These are phyloP conservation scores for Trissonchulus sp. DNA, from an alignment of 2,888 invertebrate species.

Conservation along the genomic window DNA sequence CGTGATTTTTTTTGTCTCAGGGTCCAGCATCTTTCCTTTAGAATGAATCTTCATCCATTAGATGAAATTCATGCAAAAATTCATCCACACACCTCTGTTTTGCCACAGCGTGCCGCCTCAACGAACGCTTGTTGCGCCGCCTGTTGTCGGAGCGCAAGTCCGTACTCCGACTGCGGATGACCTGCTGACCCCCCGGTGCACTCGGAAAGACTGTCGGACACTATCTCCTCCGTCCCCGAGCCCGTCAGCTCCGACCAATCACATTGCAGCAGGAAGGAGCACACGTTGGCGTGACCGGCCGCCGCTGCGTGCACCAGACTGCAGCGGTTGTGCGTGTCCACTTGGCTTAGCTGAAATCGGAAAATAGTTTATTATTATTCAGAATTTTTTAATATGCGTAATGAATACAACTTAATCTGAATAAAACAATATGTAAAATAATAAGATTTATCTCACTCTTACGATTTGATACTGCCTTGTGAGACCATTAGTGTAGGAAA, in stretches of 20 bases:
- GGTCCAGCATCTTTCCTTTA: no score
- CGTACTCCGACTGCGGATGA: slow-evolving; percentile 15
- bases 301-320: slow-evolving; percentile 83
- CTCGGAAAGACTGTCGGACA: not conserved
- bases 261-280: slow-evolving; percentile 78
- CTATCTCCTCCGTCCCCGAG: not conserved
- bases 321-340: slow-evolving; percentile 57
- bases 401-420: no score
- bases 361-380: not conserved
- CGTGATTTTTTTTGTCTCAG: no score
- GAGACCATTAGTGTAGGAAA: no score
- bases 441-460: no score
- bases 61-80: no score
- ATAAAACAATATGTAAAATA: no score
- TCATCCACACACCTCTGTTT: slow-evolving; percentile 66
- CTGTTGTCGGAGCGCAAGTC: slow-evolving; percentile 48
- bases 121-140: slow-evolving; percentile 81
- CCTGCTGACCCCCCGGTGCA: not conserved
- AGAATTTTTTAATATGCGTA: no score
- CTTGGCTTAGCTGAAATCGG: slow-evolving; percentile 51
- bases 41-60: no score
- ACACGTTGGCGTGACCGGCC: slow-evolving; percentile 76
- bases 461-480: no score
- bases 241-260: slow-evolving; percentile 63
- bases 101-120: slow-evolving; percentile 77